Conservation (phyloP, 2,888 invertebrate species). For the Cybosia mesomella region DNA sequence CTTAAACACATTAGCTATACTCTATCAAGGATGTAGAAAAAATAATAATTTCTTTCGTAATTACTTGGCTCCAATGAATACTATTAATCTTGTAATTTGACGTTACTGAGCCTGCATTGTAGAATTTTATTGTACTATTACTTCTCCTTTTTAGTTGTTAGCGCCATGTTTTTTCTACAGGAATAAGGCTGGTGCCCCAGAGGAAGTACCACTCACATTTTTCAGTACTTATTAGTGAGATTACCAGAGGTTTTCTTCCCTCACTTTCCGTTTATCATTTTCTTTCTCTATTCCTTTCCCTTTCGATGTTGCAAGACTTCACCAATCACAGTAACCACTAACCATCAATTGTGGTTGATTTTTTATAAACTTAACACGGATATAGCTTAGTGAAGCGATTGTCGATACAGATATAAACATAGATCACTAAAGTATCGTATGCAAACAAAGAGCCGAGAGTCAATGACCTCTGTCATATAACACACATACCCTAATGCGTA, state of each 20-base stretch:
- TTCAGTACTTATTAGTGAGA: not conserved
- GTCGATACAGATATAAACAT: not conserved
- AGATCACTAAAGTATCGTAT: slow-evolving; percentile 10
- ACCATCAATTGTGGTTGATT: not conserved
- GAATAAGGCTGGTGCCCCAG: not conserved
- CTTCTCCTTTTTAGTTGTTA: not conserved
- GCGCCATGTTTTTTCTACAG: not conserved
- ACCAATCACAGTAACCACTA: not conserved
- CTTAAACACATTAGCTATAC: no score
- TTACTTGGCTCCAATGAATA: no score
- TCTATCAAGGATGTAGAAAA: no score
- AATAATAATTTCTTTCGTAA: no score
- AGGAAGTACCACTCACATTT: not conserved
- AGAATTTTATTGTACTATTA: no score
- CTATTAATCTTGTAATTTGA: not conserved
- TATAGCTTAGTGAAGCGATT: not conserved
- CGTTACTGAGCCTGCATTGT: not conserved
- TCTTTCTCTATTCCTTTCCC: not conserved
- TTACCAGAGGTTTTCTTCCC: not conserved
- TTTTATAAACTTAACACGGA: not conserved
- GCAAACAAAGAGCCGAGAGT: slow-evolving; percentile 41
- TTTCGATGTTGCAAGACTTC: not conserved
- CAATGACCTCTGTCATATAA: slow-evolving; percentile 54
- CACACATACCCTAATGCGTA: slow-evolving; percentile 46
- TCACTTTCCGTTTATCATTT: not conserved